Base-by-base conservation (phyloP, 2,797 vertebrate genomes). In the Acanthornis magna region DNA sequence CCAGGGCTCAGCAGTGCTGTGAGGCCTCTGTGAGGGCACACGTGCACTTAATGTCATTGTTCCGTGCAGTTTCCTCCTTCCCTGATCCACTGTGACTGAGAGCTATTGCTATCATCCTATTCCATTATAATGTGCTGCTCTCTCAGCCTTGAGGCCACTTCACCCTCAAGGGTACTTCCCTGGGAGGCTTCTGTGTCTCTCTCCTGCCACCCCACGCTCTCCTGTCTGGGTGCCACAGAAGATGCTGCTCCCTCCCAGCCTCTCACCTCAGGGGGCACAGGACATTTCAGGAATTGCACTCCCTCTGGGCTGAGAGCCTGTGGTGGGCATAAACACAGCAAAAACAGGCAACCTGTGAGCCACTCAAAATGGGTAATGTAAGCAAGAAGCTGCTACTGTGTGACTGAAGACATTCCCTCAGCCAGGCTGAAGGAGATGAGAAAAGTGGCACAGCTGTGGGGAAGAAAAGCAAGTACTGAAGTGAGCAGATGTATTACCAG, bases 11-110 rank as follows among this genome's bases (percentile, higher is more conserved):
- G 82, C 68, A 7, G 40, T 3, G 42, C 50, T 23, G 32, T 9
- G 1, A 65, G 34, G 42, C 23, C 15, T 29, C 51, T 6, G 12
- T 2, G 16, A 42, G 16, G 15, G 1, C 7, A 4, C 5, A 9
- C 0, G 0, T 3, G 7, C 4, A 12, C 50, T 27, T 8, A 5
- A 51, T 2, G 0, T 19, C 32, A 17, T 0, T n/a, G 29, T 6
- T 70, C 42, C 40, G 18, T 5, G 26, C 22, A n/a, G 32, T 61
- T 55, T 32, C 22, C 42, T 79, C 68, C 15, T 60, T 15, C 71
- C 32, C 60, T 22, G 21, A 61, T 58, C 57, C 88, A 75, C 51
- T 0, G 2, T 53, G 47, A 58, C n/a, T 15, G 7, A 85, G 67
- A 82, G 71, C 74, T 70, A 32, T 4, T 47, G 36, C 63, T 29